Conservation (phyloP, 2,888 invertebrate species). For the Lumbricus terrestris region DNA sequence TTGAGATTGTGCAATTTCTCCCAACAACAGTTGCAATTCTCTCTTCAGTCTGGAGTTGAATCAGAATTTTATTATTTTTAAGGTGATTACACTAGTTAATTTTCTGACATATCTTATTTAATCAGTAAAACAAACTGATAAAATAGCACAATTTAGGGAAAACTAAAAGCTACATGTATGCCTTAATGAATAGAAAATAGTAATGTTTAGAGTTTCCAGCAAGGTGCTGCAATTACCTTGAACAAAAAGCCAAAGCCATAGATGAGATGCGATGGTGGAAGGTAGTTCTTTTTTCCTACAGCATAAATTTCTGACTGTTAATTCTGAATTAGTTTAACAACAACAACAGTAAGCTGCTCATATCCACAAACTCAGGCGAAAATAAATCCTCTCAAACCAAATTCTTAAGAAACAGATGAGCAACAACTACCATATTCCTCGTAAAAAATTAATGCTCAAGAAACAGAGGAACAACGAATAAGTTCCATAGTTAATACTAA, state of each 20-base stretch:
- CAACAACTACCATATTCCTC: neutral
- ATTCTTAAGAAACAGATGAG: neutral
- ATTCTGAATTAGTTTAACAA: neutral
- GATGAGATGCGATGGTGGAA: constrained; percentile 86
- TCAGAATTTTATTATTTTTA: no score
- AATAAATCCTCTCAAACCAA: neutral
- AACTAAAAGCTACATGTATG: constrained; percentile 7
- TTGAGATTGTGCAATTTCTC: no score
- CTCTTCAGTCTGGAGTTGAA: no score
- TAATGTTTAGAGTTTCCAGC: neutral
- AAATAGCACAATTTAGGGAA: neutral
- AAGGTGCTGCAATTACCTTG: constrained; percentile 58
- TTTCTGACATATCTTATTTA: neutral
- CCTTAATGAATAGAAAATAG: neutral
- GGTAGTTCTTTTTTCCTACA: constrained; percentile 88
- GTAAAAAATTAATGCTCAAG: neutral
- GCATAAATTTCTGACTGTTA: constrained; percentile 16
- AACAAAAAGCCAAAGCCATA: constrained; percentile 93
- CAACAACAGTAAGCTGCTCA: neutral
- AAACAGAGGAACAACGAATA: neutral
- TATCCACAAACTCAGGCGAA: neutral
- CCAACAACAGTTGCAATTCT: no score
- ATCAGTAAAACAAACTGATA: neutral
- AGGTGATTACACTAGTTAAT: no score
- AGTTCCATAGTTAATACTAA: neutral